phyloP scores from a whole-genome alignment of 2,888 invertebrate genomes.

The Agrochola lota region DNA sequence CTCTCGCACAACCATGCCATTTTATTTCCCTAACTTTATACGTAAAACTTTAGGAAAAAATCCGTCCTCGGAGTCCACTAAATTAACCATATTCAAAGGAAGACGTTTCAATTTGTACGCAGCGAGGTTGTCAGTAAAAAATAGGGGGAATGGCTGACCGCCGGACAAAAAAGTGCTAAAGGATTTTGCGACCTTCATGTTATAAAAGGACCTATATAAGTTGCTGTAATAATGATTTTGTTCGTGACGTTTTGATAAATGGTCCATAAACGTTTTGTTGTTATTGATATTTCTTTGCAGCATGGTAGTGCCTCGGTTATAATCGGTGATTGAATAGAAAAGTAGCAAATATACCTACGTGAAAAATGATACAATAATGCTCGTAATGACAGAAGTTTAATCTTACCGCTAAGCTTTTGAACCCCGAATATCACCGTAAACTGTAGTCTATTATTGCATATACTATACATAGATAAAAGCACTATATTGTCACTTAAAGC shows the following conservation, averaged over 20 bases:
- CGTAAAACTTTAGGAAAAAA: conserved; percentile 74
- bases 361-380: too few species aligned
- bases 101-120: conserved; percentile 77
- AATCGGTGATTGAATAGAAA: neutral
- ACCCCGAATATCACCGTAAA: neutral
- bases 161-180: conserved; percentile 56
- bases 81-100: conserved; percentile 83
- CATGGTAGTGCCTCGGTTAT: neutral
- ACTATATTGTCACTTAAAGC: conserved; percentile 27
- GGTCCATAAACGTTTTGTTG: conserved; percentile 25
- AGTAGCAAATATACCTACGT: neutral
- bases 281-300: conserved; percentile 47
- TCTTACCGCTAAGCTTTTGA: neutral
- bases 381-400: neutral
- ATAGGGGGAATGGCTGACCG: conserved; percentile 62
- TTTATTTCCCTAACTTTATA: conserved; percentile 69
- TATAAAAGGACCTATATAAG: conserved; percentile 53
- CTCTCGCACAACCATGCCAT: conserved; percentile 43
- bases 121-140: conserved; percentile 64
- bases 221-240: conserved; percentile 60
- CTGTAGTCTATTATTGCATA: neutral
- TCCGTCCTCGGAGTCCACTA: conserved; percentile 71
- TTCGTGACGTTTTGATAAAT: conserved; percentile 56
- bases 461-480: neutral
- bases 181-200: conserved; percentile 50